phyloP scores from a whole-genome alignment of 2,888 invertebrate species.

The Alcis repandata region DNA sequence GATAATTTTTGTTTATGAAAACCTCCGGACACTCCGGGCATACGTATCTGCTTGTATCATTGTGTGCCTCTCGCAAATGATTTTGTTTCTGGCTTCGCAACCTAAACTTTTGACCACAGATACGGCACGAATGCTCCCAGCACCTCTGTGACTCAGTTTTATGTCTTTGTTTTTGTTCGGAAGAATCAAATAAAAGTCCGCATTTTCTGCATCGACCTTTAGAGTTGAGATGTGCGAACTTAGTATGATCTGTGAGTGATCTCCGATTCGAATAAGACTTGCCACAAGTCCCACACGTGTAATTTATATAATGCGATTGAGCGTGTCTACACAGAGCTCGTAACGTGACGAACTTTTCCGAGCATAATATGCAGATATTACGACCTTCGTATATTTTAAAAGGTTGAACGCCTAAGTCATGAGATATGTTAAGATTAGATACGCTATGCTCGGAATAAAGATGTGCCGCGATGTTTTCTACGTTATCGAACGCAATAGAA shows the following conservation, averaged over 20 bases:
- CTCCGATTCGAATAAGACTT: slow-evolving; percentile 36
- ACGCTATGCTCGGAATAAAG: slow-evolving; percentile 42
- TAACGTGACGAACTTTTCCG: slow-evolving; percentile 39
- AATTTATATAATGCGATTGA: slow-evolving; percentile 39
- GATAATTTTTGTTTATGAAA: slow-evolving; percentile 44
- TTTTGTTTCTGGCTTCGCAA: background rate
- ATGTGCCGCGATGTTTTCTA: slow-evolving; percentile 55
- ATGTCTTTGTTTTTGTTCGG: slow-evolving; percentile 30
- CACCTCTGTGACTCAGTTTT: slow-evolving; percentile 16
- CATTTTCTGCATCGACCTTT: slow-evolving; percentile 40
- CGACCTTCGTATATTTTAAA: slow-evolving; percentile 40
- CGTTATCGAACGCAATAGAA: slow-evolving; percentile 25
- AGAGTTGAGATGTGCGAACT: slow-evolving; percentile 18
- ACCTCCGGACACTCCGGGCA: slow-evolving; percentile 56
- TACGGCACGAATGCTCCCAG: slow-evolving; percentile 27
- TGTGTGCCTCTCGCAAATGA: slow-evolving; percentile 44
- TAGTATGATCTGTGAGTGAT: slow-evolving; percentile 25
- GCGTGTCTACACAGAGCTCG: slow-evolving; percentile 43
- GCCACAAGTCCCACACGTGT: slow-evolving; percentile 45
- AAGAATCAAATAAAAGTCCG: slow-evolving; percentile 17
- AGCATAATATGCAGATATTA: slow-evolving; percentile 35
- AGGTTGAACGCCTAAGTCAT: slow-evolving; percentile 41
- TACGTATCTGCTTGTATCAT: slow-evolving; percentile 38
- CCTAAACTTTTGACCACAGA: slow-evolving; percentile 37
- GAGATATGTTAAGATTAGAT: slow-evolving; percentile 43